Evolutionary conservation across 2,113 vertebrate species (phyloP).

Genomic region (Rhegmatorhina hoffmannsi): DNA sequence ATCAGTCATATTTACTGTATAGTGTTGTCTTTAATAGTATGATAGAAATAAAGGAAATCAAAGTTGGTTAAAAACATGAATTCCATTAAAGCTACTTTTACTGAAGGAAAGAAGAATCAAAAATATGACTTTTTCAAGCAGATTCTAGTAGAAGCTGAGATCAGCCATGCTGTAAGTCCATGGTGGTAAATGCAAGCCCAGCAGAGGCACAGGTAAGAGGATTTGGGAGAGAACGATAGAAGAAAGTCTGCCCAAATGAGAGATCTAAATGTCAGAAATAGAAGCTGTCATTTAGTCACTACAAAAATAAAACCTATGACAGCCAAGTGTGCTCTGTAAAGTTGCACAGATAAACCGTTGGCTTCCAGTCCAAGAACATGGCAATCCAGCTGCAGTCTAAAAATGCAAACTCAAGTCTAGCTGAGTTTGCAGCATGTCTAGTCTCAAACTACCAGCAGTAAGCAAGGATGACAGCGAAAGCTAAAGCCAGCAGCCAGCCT

Average conservation of each 20-base stretch:
- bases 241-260: background rate
- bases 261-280: background rate
- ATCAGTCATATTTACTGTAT: background rate
- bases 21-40: background rate
- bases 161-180: background rate
- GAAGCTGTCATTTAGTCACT: background rate
- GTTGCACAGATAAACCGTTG: background rate
- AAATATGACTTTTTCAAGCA: background rate
- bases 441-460: constrained; percentile 1
- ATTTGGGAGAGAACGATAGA: background rate
- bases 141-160: background rate
- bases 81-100: background rate
- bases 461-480: constrained; percentile 15
- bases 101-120: background rate
- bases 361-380: background rate
- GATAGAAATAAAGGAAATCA: background rate
- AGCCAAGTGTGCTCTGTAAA: background rate
- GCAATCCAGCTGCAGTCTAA: background rate
- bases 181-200: background rate
- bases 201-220: background rate
- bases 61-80: background rate
- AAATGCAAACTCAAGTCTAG: background rate
- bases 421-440: constrained; percentile 44
- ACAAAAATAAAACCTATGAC: background rate
- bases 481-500: background rate